Base-by-base conservation (phyloP, 2,797 vertebrate genomes). In the Rhyacichthys aspro region DNA sequence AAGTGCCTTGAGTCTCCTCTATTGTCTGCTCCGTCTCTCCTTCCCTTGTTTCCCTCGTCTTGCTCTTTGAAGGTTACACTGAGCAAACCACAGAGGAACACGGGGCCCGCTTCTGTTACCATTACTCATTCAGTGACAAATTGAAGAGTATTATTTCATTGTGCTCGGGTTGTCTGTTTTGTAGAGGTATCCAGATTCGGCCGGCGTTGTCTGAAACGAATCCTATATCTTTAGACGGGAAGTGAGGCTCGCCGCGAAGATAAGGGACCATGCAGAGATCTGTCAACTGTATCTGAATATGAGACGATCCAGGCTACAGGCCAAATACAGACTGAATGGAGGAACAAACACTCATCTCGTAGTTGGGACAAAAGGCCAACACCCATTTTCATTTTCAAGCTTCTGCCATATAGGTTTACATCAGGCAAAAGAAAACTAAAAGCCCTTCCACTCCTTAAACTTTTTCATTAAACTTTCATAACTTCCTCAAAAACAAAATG, bases 261-360 rank as follows among this genome's bases (percentile, higher is more conserved):
- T 83, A 86, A 84, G 67, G 76, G 56, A 46, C 59, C 62, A 43
- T 33, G 62, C 63, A 47, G 60, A 63, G 80, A 79, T 82, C 72
- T 76, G 84, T 78, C 78, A 78, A 42, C 69, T 55, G 58, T 59
- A 73, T 79, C 74, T 84, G 75, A 88, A 88, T 78, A 81, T 75
- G 82, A 89, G 85, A 87, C 66, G 32, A 65, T 72, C 75, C 50
- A 72, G 86, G 87, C 84, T 69, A n/a, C 55, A 23, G 68, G 78
- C 86, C 84, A 85, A 76, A 79, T 58, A 74, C 63, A 64, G 67
- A 77, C 67, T 74, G 67, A 79, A 75, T 15, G 67, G 14, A 63
- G 63, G 67, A 84, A 69, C 74, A 79, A 77, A 46, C 67, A 70
- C 56, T 74, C 59, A 52, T 46, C 59, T 57, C 16, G 43, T 53